A percentile compares a stretch with the other conserved stretches of the same genome.
Conservation (phyloP, 2,888 invertebrate genomes). For the Rhagonycha fulva region DNA sequence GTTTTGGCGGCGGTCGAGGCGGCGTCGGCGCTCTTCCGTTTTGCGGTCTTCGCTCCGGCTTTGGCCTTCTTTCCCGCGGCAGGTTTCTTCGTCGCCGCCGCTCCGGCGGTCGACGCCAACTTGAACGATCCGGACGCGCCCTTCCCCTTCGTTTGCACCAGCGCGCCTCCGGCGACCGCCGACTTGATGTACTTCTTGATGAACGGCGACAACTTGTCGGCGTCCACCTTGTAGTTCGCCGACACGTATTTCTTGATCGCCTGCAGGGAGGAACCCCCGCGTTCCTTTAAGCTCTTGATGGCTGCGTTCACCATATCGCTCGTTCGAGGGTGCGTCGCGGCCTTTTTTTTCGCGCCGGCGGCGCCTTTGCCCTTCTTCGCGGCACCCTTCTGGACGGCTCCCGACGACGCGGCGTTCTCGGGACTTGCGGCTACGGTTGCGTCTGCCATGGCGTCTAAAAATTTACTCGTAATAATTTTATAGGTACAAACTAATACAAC, state of each 20-base stretch:
- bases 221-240: conserved; percentile 63
- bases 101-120: conserved; percentile 43
- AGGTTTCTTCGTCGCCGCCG: conserved; percentile 12
- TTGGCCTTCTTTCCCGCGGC: neutral
- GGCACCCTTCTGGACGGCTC: too few relatives aligned
- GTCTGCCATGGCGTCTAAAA: too few relatives aligned
- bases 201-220: conserved; percentile 61
- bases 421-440: too few relatives aligned
- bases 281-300: conserved; percentile 59
- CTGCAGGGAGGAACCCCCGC: conserved; percentile 61
- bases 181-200: conserved; percentile 64
- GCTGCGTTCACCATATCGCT: conserved; percentile 64
- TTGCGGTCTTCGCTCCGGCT: conserved; percentile 16
- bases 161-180: conserved; percentile 59
- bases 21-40: neutral
- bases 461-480: too few relatives aligned
- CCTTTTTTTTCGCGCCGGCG: neutral
- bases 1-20: conserved; percentile 26
- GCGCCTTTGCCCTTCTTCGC: neutral
- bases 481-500: too few relatives aligned
- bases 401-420: too few relatives aligned
- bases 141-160: conserved; percentile 62
- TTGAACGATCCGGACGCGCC: conserved; percentile 60
- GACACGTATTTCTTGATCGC: conserved; percentile 69
- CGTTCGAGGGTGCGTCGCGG: conserved; percentile 56